A percentile compares a stretch with the other conserved stretches of the same genome.
These are phyloP conservation scores for Diachrysia chrysitis DNA, from an alignment of 2,888 invertebrate genomes.

Conservation along the genomic window DNA sequence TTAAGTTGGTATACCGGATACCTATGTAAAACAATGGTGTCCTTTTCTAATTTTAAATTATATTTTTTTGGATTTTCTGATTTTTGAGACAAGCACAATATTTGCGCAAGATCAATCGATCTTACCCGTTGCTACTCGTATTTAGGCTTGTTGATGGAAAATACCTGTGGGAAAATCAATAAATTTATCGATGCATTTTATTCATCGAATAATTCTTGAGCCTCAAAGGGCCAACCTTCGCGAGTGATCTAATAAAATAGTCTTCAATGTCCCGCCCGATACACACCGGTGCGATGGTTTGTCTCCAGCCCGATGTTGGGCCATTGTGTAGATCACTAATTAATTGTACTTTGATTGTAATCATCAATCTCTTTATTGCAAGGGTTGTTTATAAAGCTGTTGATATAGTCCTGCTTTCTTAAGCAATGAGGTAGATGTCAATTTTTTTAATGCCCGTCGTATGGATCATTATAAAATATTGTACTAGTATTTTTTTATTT, in stretches of 20 bases:
- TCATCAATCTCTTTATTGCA: slow-evolving; percentile 22
- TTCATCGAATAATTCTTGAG: slow-evolving; percentile 10
- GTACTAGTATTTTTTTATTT: no score
- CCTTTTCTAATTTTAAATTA: no score
- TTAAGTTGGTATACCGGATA: no score
- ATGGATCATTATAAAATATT: no score
- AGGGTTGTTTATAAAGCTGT: slow-evolving; percentile 7
- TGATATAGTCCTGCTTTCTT: not conserved
- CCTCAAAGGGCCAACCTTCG: slow-evolving; percentile 12
- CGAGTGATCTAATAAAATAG: slow-evolving; percentile 16
- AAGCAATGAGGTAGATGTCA: no score
- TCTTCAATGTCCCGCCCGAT: slow-evolving; percentile 11
- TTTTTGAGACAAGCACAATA: not conserved
- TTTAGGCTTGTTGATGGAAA: not conserved
- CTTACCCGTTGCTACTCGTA: not conserved
- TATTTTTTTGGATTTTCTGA: no score
- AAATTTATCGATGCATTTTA: not conserved
- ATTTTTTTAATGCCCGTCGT: no score
- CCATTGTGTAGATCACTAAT: slow-evolving; percentile 29
- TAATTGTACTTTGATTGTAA: slow-evolving; percentile 26
- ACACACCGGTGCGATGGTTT: slow-evolving; percentile 5
- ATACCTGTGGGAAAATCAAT: not conserved
- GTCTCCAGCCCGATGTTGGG: slow-evolving; percentile 4
- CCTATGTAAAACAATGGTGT: no score
- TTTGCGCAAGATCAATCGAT: not conserved